Evolutionary conservation across 2,888 invertebrate species (phyloP), one percentile per base, ranked within the genome.

Genomic region (Leucophenga maculata): DNA sequence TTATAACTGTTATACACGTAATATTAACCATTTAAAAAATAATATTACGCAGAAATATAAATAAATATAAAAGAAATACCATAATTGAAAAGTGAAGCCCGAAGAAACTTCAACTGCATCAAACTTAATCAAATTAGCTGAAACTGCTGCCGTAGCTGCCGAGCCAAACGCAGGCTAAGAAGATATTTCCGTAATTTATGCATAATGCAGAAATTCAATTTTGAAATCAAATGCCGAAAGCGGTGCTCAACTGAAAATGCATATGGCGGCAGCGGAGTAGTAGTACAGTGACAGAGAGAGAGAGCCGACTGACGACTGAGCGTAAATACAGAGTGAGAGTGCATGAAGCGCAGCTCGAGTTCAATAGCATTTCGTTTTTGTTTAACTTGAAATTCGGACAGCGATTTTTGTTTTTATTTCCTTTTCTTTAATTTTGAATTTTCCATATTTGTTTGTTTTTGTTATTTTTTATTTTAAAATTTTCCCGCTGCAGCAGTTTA

Each of bases 311-410:
- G 16, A 11, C 50, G 8, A 55, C 46, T 65, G 50, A 48, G 67
- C 64, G n/a, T 9, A 16, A 64, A 48, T 4, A 13, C 48, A 48
- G 50, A n/a, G n/a, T n/a, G n/a, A n/a, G n/a, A n/a, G 54, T 16
- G 50, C 50, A 50, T 14, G 8, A 50, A 60, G 46, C 65, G 67
- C 76, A 65, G 72, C 74, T 72, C 65, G 80, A 82, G 80, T 80
- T 80, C 80, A 80, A 80, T 80, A 80, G 78, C 80, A 82, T 82
- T 82, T 77, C 79, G 82, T 67, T 75, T 71, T 67, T 50, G 77
- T 72, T 80, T 76, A 82, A 82, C 79, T 16, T 79, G 78, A 80
- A 39, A n/a, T 50, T 50, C 50, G n/a, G 50, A 50, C 50, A 50
- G 16, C n/a, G 18, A 50, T 16, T 50, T 39, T 39, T 8, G 8